A percentile compares a stretch with the other conserved stretches of the same genome.
Evolutionary conservation across 2,888 invertebrate genomes (phyloP).

Genomic region (Synergus gifuensis): DNA sequence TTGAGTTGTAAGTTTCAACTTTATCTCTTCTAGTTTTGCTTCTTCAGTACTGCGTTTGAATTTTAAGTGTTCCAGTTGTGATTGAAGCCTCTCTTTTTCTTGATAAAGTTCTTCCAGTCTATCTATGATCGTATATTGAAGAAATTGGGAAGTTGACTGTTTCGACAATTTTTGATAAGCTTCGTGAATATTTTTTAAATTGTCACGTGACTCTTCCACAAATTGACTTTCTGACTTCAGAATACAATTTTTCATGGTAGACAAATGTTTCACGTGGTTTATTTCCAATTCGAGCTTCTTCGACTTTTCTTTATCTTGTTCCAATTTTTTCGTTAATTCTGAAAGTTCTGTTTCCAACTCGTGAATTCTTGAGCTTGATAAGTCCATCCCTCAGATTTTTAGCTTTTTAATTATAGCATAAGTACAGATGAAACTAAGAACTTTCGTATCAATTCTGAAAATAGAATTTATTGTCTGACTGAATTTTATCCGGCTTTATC

Average conservation of each 20-base stretch:
- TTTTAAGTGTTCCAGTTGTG: slow-evolving; percentile 17
- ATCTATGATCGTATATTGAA: background rate
- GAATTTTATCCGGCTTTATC: no score
- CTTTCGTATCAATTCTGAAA: background rate
- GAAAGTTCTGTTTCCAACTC: background rate
- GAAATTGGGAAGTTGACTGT: background rate
- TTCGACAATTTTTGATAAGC: slow-evolving; percentile 10
- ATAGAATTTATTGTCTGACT: background rate
- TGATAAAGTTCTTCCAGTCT: slow-evolving; percentile 8
- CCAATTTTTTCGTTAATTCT: background rate
- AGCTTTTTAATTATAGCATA: background rate
- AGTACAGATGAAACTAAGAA: background rate
- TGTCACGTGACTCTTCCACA: background rate
- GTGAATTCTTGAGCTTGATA: background rate
- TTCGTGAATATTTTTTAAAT: slow-evolving; percentile 15
- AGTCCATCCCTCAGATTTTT: background rate
- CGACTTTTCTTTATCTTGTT: background rate
- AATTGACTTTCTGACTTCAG: background rate
- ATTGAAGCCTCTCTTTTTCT: slow-evolving; percentile 30
- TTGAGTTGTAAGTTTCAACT: background rate
- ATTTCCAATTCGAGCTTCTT: background rate
- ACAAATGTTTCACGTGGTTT: background rate
- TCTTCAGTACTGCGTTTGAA: background rate
- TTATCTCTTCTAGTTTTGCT: background rate
- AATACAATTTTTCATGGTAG: background rate